Conservation (phyloP, 2,888 invertebrate genomes). For the Diarsia dahlii region DNA sequence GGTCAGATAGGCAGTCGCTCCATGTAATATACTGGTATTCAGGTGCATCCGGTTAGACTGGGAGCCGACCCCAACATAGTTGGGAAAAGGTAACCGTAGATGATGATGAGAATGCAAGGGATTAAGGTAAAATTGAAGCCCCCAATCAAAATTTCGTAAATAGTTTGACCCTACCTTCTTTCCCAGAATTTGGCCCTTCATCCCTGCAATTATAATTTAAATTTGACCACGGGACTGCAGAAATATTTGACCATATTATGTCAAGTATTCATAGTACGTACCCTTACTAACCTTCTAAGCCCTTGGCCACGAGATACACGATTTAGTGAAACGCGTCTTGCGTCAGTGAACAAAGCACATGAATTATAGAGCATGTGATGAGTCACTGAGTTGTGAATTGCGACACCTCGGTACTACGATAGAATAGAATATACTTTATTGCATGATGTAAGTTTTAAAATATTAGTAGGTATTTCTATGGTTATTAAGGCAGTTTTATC, state of each 20-base stretch:
- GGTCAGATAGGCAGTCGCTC: too few species aligned
- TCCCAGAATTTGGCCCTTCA: background rate
- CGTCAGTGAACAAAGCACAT: background rate
- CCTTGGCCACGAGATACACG: background rate
- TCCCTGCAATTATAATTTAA: constrained; percentile 23
- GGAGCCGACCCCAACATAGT: too few species aligned
- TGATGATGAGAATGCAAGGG: background rate
- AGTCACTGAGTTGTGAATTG: background rate
- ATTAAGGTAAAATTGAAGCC: background rate
- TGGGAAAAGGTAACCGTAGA: too few species aligned
- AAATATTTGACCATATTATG: constrained; percentile 18
- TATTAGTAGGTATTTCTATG: background rate
- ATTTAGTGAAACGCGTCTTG: background rate
- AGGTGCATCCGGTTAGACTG: too few species aligned
- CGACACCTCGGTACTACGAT: background rate
- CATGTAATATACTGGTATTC: too few species aligned
- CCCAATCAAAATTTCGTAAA: constrained; percentile 11
- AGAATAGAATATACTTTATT: background rate
- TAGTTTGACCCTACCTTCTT: constrained; percentile 12
- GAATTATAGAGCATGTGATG: background rate
- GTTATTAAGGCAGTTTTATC: background rate
- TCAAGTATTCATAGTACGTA: constrained; percentile 5
- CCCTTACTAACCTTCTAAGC: background rate
- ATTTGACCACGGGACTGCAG: constrained; percentile 11
- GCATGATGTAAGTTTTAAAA: background rate